Evolutionary conservation across 2,797 vertebrate species (phyloP), one percentile per base, ranked within the genome.

Genomic region (Scolopax bukidnonensis): DNA sequence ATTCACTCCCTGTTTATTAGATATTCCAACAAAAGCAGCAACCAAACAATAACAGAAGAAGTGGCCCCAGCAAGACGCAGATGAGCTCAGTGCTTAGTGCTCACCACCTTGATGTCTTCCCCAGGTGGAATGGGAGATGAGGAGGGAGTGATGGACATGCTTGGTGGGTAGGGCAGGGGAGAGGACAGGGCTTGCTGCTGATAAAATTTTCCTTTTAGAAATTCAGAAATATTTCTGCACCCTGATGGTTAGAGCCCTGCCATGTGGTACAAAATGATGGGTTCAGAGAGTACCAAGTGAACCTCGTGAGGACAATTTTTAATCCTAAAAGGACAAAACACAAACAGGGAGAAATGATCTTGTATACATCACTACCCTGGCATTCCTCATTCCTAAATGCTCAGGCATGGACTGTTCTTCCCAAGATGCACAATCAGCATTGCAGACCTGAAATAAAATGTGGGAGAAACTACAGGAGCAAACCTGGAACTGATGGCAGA

Each of bases 31-130:
- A 63, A 24, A 81, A 91, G 40, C 54, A 83, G 51, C 71, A 87
- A 94, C 86, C 65, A 92, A 83, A 74, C 80, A 95, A 38, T 85
- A 92, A 79, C 25, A 61, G 63, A 83, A 94, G 84, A 67, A 61
- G 41, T 11, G 32, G 61, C 71, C 83, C 82, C 90, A 74, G 87
- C 68, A 93, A 83, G 86, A 77, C 67, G 85, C 69, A 89, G 87
- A 95, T 92, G 57, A 76, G 69, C 53, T 82, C 80, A 88, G 85
- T 95, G 81, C 94, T 95, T 91, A 95, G 86, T 19, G 28, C 92
- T 83, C 43, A 45, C 41, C 64, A 36, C 83, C 92, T 21, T 88
- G 81, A 85, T 77, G 57, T 70, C 65, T 68, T 79, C 83, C 86
- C 80, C 65, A 79, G 53, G 71, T 85, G 75, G 76, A 88, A 73